Evolutionary conservation across 2,888 invertebrate species (phyloP).

Genomic region (Tenthredo mesomela): DNA sequence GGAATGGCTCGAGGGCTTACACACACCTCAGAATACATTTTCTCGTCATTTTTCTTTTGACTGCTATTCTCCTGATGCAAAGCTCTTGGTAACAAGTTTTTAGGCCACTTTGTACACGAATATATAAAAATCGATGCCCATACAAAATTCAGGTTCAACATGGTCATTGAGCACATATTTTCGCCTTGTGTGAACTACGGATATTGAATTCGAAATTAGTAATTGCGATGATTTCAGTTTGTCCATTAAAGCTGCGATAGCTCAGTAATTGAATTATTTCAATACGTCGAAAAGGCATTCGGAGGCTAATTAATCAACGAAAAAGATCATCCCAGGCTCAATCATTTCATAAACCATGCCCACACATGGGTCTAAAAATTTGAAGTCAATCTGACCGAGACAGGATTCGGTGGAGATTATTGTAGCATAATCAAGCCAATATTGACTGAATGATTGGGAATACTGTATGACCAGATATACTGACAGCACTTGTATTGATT

Average conservation of each 20-base stretch:
- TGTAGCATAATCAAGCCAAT: background rate
- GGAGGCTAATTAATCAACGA: background rate
- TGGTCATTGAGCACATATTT: background rate
- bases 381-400: background rate
- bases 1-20: background rate
- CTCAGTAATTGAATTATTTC: background rate
- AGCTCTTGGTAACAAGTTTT: background rate
- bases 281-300: background rate
- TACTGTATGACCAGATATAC: background rate
- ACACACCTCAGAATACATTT: background rate
- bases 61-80: background rate
- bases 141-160: background rate
- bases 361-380: background rate
- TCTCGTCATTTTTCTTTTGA: background rate
- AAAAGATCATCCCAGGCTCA: background rate
- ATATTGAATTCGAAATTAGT: background rate
- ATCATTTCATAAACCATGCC: background rate
- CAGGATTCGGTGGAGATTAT: background rate
- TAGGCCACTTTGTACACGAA: background rate
- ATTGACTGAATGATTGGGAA: background rate
- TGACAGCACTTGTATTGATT: background rate
- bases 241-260: background rate
- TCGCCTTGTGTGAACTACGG: background rate
- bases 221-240: background rate
- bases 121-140: background rate